These are phyloP conservation scores for Cephus spinipes DNA, from an alignment of 2,888 invertebrate genomes.

Conservation along the genomic window DNA sequence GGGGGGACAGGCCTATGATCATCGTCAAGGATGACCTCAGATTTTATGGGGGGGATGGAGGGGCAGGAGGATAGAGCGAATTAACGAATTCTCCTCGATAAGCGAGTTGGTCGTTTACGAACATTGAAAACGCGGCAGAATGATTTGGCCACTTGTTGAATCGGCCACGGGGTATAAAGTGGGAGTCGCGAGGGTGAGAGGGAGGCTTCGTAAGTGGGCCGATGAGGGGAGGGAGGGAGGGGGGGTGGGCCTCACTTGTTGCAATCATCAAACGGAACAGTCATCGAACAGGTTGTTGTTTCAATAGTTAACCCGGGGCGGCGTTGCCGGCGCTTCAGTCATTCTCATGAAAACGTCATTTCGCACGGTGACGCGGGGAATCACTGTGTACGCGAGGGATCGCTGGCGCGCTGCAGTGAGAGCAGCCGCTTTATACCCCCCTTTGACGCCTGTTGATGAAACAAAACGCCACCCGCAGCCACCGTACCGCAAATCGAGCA, in stretches of 20 bases:
- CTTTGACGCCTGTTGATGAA: neutral
- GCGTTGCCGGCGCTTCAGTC: neutral
- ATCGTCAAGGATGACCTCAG: conserved; percentile 35
- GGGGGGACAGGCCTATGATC: conserved; percentile 27
- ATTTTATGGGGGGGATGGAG: conserved; percentile 27
- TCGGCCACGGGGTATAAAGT: conserved; percentile 35
- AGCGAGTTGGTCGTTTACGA: too few relatives aligned
- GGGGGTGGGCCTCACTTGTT: conserved; percentile 57
- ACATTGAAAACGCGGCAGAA: conserved; percentile 38
- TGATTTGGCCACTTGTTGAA: conserved; percentile 64
- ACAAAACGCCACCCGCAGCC: neutral
- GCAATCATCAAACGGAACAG: conserved; percentile 64
- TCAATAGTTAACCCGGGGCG: neutral
- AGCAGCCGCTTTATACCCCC: too few relatives aligned
- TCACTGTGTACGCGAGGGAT: neutral
- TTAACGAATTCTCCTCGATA: too few relatives aligned
- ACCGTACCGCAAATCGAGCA: neutral
- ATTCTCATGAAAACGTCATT: neutral
- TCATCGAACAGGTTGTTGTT: conserved; percentile 64
- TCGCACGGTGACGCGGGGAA: neutral
- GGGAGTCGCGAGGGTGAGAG: conserved; percentile 19
- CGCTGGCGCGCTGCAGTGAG: neutral
- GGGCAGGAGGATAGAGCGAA: too few relatives aligned
- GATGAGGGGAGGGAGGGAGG: conserved; percentile 27
- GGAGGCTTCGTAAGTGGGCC: conserved; percentile 4